Percentiles rank a stretch among this genome's conserved stretches.
Evolutionary conservation across 2,797 vertebrate genomes (phyloP).

Genomic region (Hoplostethus mediterraneus): DNA sequence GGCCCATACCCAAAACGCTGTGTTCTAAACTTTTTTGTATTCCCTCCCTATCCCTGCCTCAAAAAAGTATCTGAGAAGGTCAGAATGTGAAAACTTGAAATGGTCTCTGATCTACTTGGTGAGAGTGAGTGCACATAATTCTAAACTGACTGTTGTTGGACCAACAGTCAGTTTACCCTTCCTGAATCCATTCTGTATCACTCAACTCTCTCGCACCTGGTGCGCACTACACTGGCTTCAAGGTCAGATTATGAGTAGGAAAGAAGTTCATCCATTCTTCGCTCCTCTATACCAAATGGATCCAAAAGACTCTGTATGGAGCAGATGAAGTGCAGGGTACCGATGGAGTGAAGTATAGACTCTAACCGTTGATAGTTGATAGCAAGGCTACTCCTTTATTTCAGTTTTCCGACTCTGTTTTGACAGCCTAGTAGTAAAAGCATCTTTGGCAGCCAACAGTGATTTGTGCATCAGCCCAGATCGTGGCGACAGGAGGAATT

Average conservation of each 20-base stretch:
- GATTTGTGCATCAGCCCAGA: constrained; percentile 60
- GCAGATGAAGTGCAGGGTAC: constrained; percentile 15
- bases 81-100: constrained; percentile 23
- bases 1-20: background rate
- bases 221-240: background rate
- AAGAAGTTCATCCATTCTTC: background rate
- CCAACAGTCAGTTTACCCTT: constrained; percentile 17
- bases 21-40: constrained; percentile 5
- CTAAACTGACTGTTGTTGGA: constrained; percentile 31
- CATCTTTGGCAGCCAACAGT: constrained; percentile 59
- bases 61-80: constrained; percentile 24
- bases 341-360: constrained; percentile 59
- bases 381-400: constrained; percentile 57
- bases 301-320: background rate
- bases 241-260: background rate
- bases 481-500: constrained; percentile 35
- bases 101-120: constrained; percentile 5
- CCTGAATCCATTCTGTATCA: constrained; percentile 14
- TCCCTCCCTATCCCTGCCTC: background rate
- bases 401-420: constrained; percentile 29
- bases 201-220: constrained; percentile 10
- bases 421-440: constrained; percentile 71
- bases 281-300: too few relatives aligned
- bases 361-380: constrained; percentile 41
- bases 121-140: constrained; percentile 7